phyloP scores from a whole-genome alignment of 2,888 invertebrate species.

The Tachina grossa region DNA sequence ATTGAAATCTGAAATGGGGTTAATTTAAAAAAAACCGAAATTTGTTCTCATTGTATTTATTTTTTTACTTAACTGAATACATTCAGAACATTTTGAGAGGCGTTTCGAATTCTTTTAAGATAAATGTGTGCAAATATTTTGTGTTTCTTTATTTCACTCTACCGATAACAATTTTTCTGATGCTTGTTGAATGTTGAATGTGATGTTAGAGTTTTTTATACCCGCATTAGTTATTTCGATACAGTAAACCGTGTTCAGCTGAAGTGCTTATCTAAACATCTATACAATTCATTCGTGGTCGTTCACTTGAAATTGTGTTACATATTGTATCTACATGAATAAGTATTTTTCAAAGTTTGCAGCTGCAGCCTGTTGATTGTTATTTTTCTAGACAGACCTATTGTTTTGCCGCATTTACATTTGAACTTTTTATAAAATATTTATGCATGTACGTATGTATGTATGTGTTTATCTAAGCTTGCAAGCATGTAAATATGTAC shows the following conservation, averaged over 20 bases:
- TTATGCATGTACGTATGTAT: background rate
- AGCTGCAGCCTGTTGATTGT: constrained; percentile 60
- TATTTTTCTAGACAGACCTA: constrained; percentile 64
- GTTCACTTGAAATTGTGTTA: constrained; percentile 5
- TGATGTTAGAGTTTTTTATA: constrained; percentile 18
- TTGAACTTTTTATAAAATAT: constrained; percentile 40
- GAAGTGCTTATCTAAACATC: constrained; percentile 30
- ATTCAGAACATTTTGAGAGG: background rate
- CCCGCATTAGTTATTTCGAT: constrained; percentile 28
- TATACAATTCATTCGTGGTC: constrained; percentile 13
- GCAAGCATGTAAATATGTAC: background rate
- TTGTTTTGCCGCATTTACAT: constrained; percentile 59
- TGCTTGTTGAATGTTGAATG: constrained; percentile 17
- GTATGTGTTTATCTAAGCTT: background rate
- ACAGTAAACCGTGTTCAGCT: constrained; percentile 33
- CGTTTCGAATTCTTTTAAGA: constrained; percentile 8
- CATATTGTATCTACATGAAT: constrained; percentile 35
- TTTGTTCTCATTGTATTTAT: background rate
- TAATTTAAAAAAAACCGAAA: background rate
- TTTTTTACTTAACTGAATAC: background rate
- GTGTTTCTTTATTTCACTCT: background rate
- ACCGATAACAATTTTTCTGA: background rate
- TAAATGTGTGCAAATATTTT: background rate
- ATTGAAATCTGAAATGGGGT: background rate
- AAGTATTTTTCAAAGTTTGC: constrained; percentile 53